Conservation (phyloP, 30 jellyfish, hydroid and myxozoan genomes). For the Cassiopea xamachana region DNA sequence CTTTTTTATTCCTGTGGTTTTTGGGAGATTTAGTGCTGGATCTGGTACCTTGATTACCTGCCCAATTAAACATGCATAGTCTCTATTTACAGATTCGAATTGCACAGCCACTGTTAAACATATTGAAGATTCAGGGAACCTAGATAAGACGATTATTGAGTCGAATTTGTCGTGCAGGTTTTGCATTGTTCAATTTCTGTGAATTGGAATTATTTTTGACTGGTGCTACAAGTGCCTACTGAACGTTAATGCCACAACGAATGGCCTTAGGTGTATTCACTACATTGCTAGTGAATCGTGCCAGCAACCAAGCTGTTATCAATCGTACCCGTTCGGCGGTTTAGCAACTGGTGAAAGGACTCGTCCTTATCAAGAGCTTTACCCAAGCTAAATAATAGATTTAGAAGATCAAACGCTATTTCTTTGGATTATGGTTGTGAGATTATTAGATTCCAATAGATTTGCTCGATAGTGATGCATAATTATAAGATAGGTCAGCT, state of each 20-base stretch:
- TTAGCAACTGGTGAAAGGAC: constrained; percentile 18
- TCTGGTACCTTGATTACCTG: not conserved
- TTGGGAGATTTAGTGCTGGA: not conserved
- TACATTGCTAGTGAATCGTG: not conserved
- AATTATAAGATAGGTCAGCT: no score
- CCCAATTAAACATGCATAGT: not conserved
- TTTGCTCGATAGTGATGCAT: no score
- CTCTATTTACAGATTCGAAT: not conserved
- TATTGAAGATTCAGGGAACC: not conserved
- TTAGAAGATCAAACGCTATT: not conserved
- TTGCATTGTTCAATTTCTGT: not conserved
- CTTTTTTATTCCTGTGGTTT: no score
- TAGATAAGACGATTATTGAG: not conserved
- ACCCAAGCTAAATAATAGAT: not conserved
- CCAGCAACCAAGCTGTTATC: not conserved
- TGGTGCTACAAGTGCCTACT: not conserved
- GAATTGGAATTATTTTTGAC: not conserved
- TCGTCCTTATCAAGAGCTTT: not conserved
- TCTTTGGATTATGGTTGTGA: not conserved
- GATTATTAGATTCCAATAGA: not conserved
- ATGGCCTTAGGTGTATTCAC: not conserved
- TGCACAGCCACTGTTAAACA: not conserved
- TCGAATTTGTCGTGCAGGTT: not conserved
- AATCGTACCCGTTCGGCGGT: not conserved
- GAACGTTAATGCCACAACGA: not conserved